Evolutionary conservation across 2,797 vertebrate species (phyloP), one percentile per base, ranked within the genome.

Genomic region (Liasis olivaceus): DNA sequence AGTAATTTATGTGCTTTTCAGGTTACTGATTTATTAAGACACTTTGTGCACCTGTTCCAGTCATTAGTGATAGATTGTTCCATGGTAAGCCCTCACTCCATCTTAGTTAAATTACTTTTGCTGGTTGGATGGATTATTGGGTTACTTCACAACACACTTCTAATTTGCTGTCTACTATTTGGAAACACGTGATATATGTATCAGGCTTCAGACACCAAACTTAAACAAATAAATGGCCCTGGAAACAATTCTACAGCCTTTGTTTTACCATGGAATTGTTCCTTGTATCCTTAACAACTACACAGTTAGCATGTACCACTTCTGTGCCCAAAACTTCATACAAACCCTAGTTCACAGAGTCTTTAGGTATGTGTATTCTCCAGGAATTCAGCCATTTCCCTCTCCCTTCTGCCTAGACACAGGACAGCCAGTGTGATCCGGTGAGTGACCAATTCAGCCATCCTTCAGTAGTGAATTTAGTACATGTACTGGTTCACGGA

Each of bases 11-110:
- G 95, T 96, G 95, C 94, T 96, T 97, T 96, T 91, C 85, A 95
- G 92, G 94, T 94, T 96, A 96, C 96, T 96, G 96, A 96, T 97
- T 96, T 97, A 96, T 97, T 96, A 96, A 96, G 96, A 96, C 95
- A 96, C 93, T 96, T 95, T 90, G 56, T 97, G 95, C 95, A 96
- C 95, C 96, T 97, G 95, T 96, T 97, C 94, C 93, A 96, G 95
- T 96, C 94, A 95, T 95, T 96, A 95, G 93, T 95, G 95, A 96
- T 96, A 95, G 94, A 96, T 95, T 95, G 93, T 96, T 96, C 93
- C 88, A 81, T 85, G 94, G 91, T 94, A 96, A 96, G 84, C 91
- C 95, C 89, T 96, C 94, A 94, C 95, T 96, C 93, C 86, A 96
- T 96, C 93, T 96, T 96, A 93, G 94, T 96, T 96, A 97, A 96